Evolutionary conservation across 1,140 invertebrate genomes (phyloP), one percentile per base, ranked within the genome.

Genomic region (Heliothis subflexa): DNA sequence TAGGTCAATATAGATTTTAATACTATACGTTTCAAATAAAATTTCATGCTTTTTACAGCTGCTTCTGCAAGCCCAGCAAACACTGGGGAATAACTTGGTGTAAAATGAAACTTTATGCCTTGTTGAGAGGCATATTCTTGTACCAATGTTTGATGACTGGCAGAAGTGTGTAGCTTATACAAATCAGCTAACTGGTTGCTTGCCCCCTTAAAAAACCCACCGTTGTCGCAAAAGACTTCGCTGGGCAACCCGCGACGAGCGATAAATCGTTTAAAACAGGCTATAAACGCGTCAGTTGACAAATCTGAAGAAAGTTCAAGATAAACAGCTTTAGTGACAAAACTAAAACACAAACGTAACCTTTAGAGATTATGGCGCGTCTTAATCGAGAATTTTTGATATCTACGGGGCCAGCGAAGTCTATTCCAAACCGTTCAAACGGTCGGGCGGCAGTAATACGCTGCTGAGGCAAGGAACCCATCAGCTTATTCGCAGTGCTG

Each of bases 231-330:
- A 80, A 86, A 86, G 0, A 94, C 84, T 13, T 82, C 81, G 0
- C 16, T 25, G 13, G 88, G 87, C 21, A 85, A 81, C 49, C 93
- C 91, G 61, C 94, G 70, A 7, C 91, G 71, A 16, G 84, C 59
- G 4, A 90, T 83, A 71, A 95, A 95, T 50, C 94, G 78, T 16
- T 83, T 80, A 3, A 95, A 77, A 2, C 86, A 84, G 16, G 88
- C 74, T 0, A 94, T 64, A 68, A 95, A 95, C 13, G 81, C 78
- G 57, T 91, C 84, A 2, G 92, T 81, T 13, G 59, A 73, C 12
- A 84, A 21, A 64, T 81, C 78, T 33, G 78, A 83, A 16, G 70
- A 28, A 16, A 79, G 50, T 68, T 83, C 78, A 33, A 82, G 52
- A 49, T 82, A 78, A 72, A 79, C 47, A 9, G 81, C 81, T 33